A percentile compares a stretch with the other conserved stretches of the same genome.
phyloP scores from a whole-genome alignment of 2,888 invertebrate species.

The Hydrotaea cyrtoneurina region DNA sequence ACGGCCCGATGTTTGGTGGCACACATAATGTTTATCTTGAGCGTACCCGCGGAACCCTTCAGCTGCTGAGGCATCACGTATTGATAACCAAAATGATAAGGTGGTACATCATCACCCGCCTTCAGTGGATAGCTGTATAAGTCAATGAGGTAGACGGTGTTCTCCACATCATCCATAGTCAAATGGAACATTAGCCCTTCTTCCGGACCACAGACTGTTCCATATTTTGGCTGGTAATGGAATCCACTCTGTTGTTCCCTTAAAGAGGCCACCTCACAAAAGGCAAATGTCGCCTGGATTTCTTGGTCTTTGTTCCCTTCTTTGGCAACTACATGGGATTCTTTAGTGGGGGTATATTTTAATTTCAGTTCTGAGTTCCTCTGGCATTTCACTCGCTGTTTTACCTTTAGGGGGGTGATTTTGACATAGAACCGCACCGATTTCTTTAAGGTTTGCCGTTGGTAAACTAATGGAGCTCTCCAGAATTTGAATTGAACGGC shows the following conservation, averaged over 20 bases:
- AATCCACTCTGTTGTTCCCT: conserved; percentile 53
- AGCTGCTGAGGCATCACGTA: conserved; percentile 91
- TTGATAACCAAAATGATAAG: conserved; percentile 87
- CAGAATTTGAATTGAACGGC: conserved; percentile 91
- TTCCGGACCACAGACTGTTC: conserved; percentile 85
- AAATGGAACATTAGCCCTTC: conserved; percentile 90
- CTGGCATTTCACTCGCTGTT: not conserved
- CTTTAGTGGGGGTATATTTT: too few species aligned
- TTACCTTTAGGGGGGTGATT: conserved; percentile 72
- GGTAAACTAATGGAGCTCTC: conserved; percentile 86
- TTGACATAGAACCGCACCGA: conserved; percentile 78
- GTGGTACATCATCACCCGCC: conserved; percentile 36
- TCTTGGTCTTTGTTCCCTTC: not conserved
- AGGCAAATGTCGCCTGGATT: conserved; percentile 31
- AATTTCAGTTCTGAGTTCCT: not conserved
- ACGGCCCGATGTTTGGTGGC: conserved; percentile 88
- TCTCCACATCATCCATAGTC: conserved; percentile 85
- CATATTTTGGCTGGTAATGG: conserved; percentile 83
- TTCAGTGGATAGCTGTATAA: conserved; percentile 82
- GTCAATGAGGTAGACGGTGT: conserved; percentile 90
- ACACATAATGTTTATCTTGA: conserved; percentile 89
- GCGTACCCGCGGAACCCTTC: conserved; percentile 86
- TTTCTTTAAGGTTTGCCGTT: conserved; percentile 70
- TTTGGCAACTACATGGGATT: not conserved
- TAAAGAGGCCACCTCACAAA: conserved; percentile 61